Conservation (phyloP, 2,797 vertebrate species). For the Tokudaia muenninki region DNA sequence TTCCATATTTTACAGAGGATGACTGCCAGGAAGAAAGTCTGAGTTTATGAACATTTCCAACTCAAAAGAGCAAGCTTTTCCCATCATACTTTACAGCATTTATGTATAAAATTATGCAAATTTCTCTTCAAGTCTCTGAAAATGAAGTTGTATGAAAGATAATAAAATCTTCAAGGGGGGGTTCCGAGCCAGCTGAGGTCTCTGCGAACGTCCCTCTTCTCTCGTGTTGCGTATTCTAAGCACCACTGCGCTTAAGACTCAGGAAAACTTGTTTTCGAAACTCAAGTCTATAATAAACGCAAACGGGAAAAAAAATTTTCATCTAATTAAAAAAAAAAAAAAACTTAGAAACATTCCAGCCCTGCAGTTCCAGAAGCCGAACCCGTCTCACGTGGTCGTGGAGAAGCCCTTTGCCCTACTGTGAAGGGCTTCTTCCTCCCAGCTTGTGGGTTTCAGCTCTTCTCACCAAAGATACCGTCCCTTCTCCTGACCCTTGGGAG, state of each 20-base stretch:
- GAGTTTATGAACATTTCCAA: constrained; percentile 27
- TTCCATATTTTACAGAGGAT: neutral
- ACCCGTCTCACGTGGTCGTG: too few species aligned
- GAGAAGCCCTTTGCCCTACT: neutral
- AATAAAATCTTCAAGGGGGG: constrained; percentile 18
- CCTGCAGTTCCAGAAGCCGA: neutral
- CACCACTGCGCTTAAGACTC: neutral
- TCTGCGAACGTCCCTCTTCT: neutral
- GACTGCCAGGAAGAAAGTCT: neutral
- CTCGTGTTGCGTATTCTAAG: neutral
- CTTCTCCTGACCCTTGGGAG: neutral
- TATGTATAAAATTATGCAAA: neutral
- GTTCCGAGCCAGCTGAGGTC: neutral
- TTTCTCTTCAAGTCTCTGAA: constrained; percentile 7
- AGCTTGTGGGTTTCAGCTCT: neutral
- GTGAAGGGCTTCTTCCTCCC: too few species aligned
- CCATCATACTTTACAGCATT: neutral
- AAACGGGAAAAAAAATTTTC: neutral
- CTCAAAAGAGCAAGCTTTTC: neutral
- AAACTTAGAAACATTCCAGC: neutral
- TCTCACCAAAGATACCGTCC: neutral
- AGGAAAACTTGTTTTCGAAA: constrained; percentile 49
- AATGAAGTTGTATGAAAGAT: neutral
- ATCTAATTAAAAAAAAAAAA: neutral
- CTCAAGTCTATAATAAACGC: neutral